Conservation (phyloP, 2,888 invertebrate species). For the Actias luna region DNA sequence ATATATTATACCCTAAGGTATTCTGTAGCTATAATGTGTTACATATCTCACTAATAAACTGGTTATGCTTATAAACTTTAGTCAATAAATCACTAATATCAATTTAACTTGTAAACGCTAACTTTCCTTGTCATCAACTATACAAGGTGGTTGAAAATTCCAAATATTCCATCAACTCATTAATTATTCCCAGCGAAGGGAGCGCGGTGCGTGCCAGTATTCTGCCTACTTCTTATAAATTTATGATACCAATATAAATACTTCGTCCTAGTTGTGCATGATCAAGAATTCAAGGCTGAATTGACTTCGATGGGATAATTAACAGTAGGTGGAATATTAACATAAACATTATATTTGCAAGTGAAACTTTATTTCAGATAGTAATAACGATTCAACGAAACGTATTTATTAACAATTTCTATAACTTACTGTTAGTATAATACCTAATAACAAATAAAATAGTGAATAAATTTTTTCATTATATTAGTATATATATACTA, state of each 20-base stretch:
- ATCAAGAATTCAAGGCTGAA: conserved; percentile 36
- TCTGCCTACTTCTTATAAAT: conserved; percentile 60
- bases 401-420: too few relatives aligned
- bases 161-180: conserved; percentile 59
- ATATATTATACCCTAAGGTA: not conserved
- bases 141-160: conserved; percentile 55
- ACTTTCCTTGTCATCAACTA: conserved; percentile 40
- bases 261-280: conserved; percentile 52
- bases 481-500: too few relatives aligned
- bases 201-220: conserved; percentile 51
- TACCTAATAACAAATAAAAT: too few relatives aligned
- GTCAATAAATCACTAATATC: conserved; percentile 15
- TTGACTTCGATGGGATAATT: conserved; percentile 5
- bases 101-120: conserved; percentile 29
- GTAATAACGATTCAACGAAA: too few relatives aligned
- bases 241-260: conserved; percentile 73
- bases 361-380: not conserved
- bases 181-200: conserved; percentile 54
- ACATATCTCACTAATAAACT: not conserved
- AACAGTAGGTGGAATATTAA: conserved; percentile 13
- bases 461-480: too few relatives aligned
- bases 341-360: not conserved
- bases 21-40: not conserved
- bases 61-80: conserved; percentile 9
- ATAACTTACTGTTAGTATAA: too few relatives aligned